phyloP scores from a whole-genome alignment of 2,113 vertebrate genomes.

The Actenoides lindsayi region DNA sequence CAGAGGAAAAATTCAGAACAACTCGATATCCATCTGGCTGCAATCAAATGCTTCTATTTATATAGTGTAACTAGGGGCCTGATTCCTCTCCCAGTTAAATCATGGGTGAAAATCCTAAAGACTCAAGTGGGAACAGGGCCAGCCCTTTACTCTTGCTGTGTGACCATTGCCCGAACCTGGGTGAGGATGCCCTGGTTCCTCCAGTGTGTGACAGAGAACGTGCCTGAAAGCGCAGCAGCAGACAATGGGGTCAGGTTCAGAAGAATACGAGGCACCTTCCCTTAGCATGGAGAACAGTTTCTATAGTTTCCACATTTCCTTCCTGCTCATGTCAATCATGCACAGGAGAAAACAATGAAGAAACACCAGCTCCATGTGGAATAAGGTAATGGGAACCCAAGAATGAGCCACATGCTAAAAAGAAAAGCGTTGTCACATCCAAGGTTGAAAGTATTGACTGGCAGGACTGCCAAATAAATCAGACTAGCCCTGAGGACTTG shows the following conservation, averaged over 20 bases:
- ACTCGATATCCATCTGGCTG: slow-evolving; percentile 20
- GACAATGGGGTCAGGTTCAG: slow-evolving; percentile 21
- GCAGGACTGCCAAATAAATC: slow-evolving; percentile 19
- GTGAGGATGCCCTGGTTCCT: background rate
- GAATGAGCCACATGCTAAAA: background rate
- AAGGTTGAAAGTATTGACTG: background rate
- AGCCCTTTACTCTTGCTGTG: background rate
- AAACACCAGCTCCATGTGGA: background rate
- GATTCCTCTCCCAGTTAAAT: background rate
- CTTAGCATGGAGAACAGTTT: background rate
- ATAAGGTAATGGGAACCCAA: background rate
- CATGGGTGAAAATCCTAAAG: background rate
- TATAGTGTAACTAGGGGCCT: background rate
- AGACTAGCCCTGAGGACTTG: slow-evolving; percentile 15
- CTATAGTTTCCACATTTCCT: slow-evolving; percentile 58
- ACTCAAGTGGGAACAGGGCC: background rate
- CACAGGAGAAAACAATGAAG: slow-evolving; percentile 30
- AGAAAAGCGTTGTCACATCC: background rate
- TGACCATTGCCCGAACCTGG: background rate
- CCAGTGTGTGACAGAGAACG: accelerated
- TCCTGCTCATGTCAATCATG: slow-evolving; percentile 33
- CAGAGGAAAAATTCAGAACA: background rate
- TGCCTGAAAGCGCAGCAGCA: background rate
- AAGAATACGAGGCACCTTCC: slow-evolving; percentile 44
- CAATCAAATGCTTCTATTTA: slow-evolving; percentile 35